Evolutionary conservation across 2,113 vertebrate species (phyloP), one percentile per base, ranked within the genome.

Genomic region (Calyptommatus sinebrachiatus): DNA sequence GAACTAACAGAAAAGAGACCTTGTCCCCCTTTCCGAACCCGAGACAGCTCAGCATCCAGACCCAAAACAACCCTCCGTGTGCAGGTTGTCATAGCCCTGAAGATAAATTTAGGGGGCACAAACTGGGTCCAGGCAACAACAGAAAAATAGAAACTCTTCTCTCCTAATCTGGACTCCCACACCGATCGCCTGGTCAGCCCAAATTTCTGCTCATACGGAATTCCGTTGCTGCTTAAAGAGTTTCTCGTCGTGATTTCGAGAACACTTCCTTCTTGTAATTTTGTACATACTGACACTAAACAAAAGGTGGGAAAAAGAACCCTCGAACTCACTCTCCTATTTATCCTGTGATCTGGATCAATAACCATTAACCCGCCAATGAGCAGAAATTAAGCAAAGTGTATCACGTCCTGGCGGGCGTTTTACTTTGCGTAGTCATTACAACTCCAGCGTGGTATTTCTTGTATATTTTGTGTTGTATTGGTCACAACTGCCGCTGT

Each of bases 231-330:
- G 53, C 53, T 57, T 14, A 57, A 57, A 57, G 53, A 18, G 14
- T 57, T 57, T 57, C 18, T 57, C 53, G 18, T n/a, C 0, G 0
- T 0, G 6, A 83, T 61, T 1, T 61, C 65, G 31, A 57, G 53
- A 57, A n/a, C 0, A 69, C 75, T 60, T 3, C 8, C 6, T 50
- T 70, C 67, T 71, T 61, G 67, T 70, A 61, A 78, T 50, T 79
- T 63, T 91, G 88, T 85, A 86, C 80, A 91, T 81, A 88, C 7
- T 1, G 3, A 0, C 29, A 11, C 11, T 72, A 31, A 6, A 9
- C 35, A 0, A 62, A 50, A 70, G 66, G 5, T 41, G 35, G 35
- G 35, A 5, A 41, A 41, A 41, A 41, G 61, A 16, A 66, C 53
- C 41, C 88, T 77, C 8, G 16, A 66, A 83, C 18, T 57, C 71